Conservation (phyloP, 2,113 vertebrate species). For the Recurvirostra avosetta region DNA sequence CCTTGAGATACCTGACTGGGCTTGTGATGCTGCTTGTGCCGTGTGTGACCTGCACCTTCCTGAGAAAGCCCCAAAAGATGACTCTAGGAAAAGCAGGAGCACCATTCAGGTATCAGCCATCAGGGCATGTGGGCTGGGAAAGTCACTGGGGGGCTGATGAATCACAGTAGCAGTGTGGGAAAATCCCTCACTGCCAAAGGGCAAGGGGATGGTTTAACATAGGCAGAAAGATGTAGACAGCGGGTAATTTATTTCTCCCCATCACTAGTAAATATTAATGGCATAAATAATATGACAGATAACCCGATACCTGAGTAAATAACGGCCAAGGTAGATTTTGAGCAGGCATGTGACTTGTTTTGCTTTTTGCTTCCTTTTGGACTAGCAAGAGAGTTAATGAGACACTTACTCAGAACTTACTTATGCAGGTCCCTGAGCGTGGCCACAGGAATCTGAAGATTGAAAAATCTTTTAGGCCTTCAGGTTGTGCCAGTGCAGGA, state of each 20-base stretch:
- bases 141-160: neutral
- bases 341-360: neutral
- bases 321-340: neutral
- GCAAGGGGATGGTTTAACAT: neutral
- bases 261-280: constrained; percentile 59
- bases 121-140: neutral
- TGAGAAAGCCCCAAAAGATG: neutral
- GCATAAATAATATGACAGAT: constrained; percentile 46
- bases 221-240: constrained; percentile 1
- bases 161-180: neutral
- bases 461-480: neutral
- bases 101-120: fast-evolving
- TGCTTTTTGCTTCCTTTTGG: neutral
- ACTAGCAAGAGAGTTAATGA: neutral
- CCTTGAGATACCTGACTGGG: neutral
- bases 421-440: neutral
- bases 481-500: neutral
- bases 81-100: neutral
- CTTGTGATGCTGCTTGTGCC: neutral
- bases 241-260: constrained; percentile 41
- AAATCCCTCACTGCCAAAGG: neutral
- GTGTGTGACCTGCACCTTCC: neutral
- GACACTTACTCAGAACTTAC: neutral
- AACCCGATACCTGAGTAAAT: neutral
- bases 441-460: neutral